A percentile compares a stretch with the other conserved stretches of the same genome.
phyloP scores from a whole-genome alignment of 2,888 invertebrate species.

The Taphrorychus bicolor region DNA sequence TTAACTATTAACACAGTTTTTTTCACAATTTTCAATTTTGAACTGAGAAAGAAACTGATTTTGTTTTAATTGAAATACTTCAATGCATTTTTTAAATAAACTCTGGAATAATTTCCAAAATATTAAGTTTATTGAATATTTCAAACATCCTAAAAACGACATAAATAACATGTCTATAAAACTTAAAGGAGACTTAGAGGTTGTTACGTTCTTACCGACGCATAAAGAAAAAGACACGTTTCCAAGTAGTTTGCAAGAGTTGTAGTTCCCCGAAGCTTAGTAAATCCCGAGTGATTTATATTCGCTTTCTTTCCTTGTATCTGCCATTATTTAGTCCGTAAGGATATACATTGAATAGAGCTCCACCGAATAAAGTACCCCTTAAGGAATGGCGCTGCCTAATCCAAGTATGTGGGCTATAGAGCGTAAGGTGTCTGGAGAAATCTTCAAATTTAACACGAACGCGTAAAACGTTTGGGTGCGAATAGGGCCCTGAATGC shows the following conservation, averaged over 20 bases:
- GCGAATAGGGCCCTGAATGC: too few species aligned
- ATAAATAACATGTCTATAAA: too few species aligned
- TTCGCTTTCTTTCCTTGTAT: conserved; percentile 26
- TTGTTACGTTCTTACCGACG: background rate
- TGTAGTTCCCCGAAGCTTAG: conserved; percentile 29
- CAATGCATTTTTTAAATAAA: too few species aligned
- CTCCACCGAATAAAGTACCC: conserved; percentile 15
- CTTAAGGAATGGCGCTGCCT: conserved; percentile 1
- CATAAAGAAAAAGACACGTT: conserved; percentile 25
- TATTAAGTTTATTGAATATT: too few species aligned
- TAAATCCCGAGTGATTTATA: conserved; percentile 30
- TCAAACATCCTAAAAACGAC: too few species aligned
- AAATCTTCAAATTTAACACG: background rate
- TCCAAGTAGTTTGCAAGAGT: conserved; percentile 27
- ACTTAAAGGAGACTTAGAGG: too few species aligned
- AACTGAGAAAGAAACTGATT: too few species aligned
- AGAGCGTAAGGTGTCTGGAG: background rate
- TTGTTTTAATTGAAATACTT: too few species aligned
- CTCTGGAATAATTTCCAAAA: too few species aligned
- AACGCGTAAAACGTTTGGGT: background rate
- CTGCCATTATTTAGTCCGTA: conserved; percentile 30
- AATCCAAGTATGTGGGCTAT: background rate
- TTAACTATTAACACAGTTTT: too few species aligned
- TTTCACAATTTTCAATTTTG: too few species aligned
- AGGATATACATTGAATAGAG: conserved; percentile 25